Conservation (phyloP, 2,113 vertebrate genomes). For the Pogona vitticeps region DNA sequence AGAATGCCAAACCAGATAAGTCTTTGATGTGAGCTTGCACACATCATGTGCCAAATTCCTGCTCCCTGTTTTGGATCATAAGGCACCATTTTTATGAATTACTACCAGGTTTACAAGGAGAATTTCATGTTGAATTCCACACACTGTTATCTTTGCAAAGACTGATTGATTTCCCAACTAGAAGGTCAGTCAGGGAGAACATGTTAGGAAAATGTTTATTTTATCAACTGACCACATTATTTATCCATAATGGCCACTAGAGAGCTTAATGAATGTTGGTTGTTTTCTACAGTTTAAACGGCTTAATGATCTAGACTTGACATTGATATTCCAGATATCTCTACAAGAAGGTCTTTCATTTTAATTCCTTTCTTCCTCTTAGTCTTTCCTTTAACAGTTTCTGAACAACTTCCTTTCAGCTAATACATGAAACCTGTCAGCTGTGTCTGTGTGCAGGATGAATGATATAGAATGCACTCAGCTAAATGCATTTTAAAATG, state of each 20-base stretch:
- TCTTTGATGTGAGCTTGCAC: too few relatives aligned
- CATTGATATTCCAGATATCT: not conserved
- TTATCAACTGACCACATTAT: not conserved
- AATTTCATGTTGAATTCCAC: not conserved
- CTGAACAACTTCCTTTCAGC: conserved; percentile 26
- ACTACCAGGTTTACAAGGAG: not conserved
- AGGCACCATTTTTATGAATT: not conserved
- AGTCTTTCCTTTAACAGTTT: conserved; percentile 7
- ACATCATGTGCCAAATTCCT: too few relatives aligned
- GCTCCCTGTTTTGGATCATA: too few relatives aligned
- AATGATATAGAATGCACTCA: conserved; percentile 31
- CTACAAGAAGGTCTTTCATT: conserved; percentile 18
- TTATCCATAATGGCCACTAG: conserved; percentile 17
- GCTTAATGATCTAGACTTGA: conserved; percentile 27
- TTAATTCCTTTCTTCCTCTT: conserved; percentile 46
- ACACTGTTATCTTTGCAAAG: not conserved
- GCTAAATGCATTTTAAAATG: conserved; percentile 43
- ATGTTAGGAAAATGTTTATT: not conserved
- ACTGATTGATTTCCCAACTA: not conserved
- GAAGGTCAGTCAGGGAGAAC: not conserved
- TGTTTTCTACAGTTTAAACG: conserved; percentile 32
- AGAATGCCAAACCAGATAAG: too few relatives aligned
- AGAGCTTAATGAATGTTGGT: conserved; percentile 31
- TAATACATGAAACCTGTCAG: conserved; percentile 36
- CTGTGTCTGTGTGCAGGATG: not conserved